Base-by-base conservation (phyloP, 2,797 vertebrate species). In the Melanotaenia pygmaea region DNA sequence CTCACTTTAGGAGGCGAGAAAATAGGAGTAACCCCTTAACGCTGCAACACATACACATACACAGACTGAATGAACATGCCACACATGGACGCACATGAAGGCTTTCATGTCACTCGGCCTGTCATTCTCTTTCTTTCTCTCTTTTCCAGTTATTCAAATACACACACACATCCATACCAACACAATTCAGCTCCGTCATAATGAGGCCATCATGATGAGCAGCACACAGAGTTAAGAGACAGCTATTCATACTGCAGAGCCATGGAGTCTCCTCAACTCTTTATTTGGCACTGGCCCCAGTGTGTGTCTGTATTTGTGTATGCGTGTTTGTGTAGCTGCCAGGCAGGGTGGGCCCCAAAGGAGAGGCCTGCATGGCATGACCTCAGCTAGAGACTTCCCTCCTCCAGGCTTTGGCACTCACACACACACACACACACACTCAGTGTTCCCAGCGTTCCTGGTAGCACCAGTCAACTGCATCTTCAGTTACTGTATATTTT, bases 301-400 rank as follows among this genome's bases (percentile, higher is more conserved):
- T 80, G 16, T 71, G 58, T 80, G 64, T 67, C 64, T 77, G 67
- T 64, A 58, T 74, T 61, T 64, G 51, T 67, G 65, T 72, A 61
- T 72, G 79, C 61, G 71, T 71, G 74, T 81, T 77, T 75, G 56
- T 72, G 70, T 59, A 75, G 53, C 78, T 87, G 77, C 73, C 81
- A 86, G 76, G 88, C 85, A 75, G 86, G 83, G 83, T 88, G 82
- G 83, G 90, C 83, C 80, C 74, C 80, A 83, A 74, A 67, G 71
- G 61, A 89, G 77, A 87, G 76, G 77, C 56, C 78, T 83, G 61
- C 72, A 89, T 89, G 85, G 81, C 77, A 90, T 90, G 87, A 90
- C 88, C 89, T 91, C 90, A 90, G 71, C 34, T 0, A 84, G 79
- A 86, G 82, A 86, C 77, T 85, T 81, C 60, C 82, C 88, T 89